Percentiles rank a stretch among this genome's conserved stretches.
phyloP scores from a whole-genome alignment of 2,888 invertebrate species.

The Therioaphis trifolii region DNA sequence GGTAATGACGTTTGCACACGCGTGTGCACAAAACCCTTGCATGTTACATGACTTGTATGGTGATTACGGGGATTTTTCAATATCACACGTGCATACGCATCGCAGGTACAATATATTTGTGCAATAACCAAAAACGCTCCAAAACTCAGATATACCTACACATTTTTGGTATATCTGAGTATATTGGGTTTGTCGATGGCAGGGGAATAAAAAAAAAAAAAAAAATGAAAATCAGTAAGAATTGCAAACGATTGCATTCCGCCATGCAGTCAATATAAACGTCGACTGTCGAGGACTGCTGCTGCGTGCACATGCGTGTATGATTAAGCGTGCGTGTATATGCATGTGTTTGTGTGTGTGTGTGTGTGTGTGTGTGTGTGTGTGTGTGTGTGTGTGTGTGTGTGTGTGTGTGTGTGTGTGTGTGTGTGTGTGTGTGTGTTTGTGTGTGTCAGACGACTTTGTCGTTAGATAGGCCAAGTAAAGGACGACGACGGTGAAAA shows the following conservation, averaged over 20 bases:
- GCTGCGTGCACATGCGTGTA: neutral
- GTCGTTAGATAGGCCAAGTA: slow-evolving; percentile 1
- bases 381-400: neutral
- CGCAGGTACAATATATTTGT: neutral
- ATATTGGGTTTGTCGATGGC: no score
- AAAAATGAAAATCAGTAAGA: neutral
- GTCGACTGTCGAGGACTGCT: neutral
- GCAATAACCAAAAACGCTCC: neutral
- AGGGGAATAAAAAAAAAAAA: neutral
- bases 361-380: no score
- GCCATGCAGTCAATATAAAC: neutral
- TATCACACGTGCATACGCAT: neutral
- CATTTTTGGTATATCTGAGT: neutral
- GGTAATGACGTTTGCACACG: neutral
- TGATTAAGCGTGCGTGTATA: neutral
- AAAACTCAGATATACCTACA: neutral
- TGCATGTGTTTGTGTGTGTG: no score
- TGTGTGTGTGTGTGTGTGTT: no score
- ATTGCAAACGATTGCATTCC: slow-evolving; percentile 7
- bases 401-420: neutral
- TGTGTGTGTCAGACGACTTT: slow-evolving; percentile 3
- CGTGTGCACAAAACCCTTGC: neutral
- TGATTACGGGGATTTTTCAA: neutral
- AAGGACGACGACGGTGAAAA: neutral
- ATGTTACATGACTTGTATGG: neutral